Base-by-base conservation (phyloP, 2,113 vertebrate genomes). In the Pangasianodon hypophthalmus region DNA sequence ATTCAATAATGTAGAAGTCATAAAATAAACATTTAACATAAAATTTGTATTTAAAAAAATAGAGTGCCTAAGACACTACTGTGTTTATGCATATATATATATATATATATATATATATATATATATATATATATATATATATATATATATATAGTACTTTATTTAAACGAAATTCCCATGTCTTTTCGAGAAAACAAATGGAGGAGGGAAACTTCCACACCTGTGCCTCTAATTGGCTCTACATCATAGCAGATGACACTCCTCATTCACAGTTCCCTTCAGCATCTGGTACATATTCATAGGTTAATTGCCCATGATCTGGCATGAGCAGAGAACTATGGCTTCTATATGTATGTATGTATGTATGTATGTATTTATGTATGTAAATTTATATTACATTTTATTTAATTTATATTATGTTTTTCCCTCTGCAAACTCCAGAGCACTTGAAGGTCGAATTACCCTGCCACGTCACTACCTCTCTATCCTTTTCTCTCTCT, bases 231-330 rank as follows among this genome's bases (percentile, higher is more conserved):
- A 69, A 69, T 69, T n/a, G 11, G 29, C 64, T 69, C 64, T 26
- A 9, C 50, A 37, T 58, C 56, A 54, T 60, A 44, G 81, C 37
- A 67, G 32, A 41, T 83, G 60, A 71, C 44, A 73, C 24, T 90
- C 48, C 18, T 86, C 52, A 32, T 83, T 56, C 52, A 56, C 60
- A 44, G 50, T 50, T 75, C 77, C 85, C 44, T 77, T 84, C 69
- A 75, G 77, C 41, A 37, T 86, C 71, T 54, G 37, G 37, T 54
- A 24, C 88, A 88, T 88, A 86, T 89, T 86, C 80, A 91, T 86
- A 90, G 75, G 75, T 90, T 92, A 93, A 92, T 91, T 91, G 86
- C 46, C 91, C 90, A 89, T 93, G 87, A 32, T 26, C 80, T 82
- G 44, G 58, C 41, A 82, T 84, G 80, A 37, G 32, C 79, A 82